Evolutionary conservation across 2,888 invertebrate genomes (phyloP).

Genomic region (Willowsia nigromaculata): DNA sequence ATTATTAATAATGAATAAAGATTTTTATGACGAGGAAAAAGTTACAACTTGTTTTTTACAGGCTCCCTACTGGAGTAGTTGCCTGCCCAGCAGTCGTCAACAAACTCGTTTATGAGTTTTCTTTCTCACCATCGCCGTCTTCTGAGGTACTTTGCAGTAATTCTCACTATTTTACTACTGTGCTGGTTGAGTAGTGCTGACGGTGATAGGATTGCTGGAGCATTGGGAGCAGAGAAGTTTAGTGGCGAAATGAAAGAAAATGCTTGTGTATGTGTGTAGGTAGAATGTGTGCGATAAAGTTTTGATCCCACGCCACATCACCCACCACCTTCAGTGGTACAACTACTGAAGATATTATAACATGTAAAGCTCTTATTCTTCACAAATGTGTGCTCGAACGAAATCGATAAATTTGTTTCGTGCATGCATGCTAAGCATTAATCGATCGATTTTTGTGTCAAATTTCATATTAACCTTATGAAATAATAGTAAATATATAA

Average conservation of each 20-base stretch:
- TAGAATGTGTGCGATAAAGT: neutral
- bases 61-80: neutral
- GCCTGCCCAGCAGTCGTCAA: constrained; percentile 59
- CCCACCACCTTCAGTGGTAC: neutral
- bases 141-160: neutral
- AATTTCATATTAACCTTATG: constrained; percentile 68
- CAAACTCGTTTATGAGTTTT: constrained; percentile 61
- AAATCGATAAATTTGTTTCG: constrained; percentile 78
- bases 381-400: constrained; percentile 21
- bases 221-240: neutral
- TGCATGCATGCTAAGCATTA: constrained; percentile 76
- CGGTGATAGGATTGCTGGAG: neutral
- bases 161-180: neutral
- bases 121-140: constrained; percentile 8
- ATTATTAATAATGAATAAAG: constrained; percentile 53
- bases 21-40: constrained; percentile 39
- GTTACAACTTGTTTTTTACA: constrained; percentile 4
- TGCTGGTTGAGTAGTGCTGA: neutral
- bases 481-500: constrained; percentile 35
- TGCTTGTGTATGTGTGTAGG: neutral
- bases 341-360: neutral
- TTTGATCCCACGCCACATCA: constrained; percentile 36
- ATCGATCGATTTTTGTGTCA: constrained; percentile 78
- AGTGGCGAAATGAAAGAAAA: neutral
- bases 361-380: constrained; percentile 7